phyloP scores from a whole-genome alignment of 2,888 invertebrate genomes.

The Nephrotoma flavescens region DNA sequence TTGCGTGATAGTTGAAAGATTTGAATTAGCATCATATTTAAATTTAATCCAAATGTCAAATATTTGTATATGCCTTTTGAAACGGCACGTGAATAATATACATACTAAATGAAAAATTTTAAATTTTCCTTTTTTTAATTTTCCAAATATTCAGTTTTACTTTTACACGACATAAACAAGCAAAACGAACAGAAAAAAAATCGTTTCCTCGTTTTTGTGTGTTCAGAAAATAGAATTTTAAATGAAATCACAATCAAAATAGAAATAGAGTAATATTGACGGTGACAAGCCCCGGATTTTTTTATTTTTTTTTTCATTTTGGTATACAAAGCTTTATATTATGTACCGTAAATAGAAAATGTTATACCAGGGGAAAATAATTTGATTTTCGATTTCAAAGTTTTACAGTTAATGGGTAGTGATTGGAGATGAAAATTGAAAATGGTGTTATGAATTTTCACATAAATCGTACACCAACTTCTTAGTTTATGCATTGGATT shows the following conservation, averaged over 20 bases:
- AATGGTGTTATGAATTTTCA: not conserved
- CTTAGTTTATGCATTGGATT: no score
- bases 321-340: not conserved
- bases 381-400: not conserved
- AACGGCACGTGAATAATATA: not conserved
- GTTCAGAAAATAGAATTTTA: not conserved
- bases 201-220: not conserved
- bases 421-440: not conserved
- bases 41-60: not conserved
- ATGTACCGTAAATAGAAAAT: not conserved
- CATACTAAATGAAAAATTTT: not conserved
- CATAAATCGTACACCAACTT: not conserved
- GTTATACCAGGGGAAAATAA: not conserved
- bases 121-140: not conserved
- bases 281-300: not conserved
- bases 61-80: not conserved
- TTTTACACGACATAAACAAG: not conserved
- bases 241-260: not conserved
- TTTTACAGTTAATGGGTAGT: not conserved
- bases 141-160: not conserved
- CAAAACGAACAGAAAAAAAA: not conserved
- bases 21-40: not conserved
- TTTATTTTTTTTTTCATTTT: not conserved
- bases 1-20: not conserved
- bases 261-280: not conserved